Conservation (phyloP, 1,140 invertebrate genomes). For the Anastrepha obliqua region DNA sequence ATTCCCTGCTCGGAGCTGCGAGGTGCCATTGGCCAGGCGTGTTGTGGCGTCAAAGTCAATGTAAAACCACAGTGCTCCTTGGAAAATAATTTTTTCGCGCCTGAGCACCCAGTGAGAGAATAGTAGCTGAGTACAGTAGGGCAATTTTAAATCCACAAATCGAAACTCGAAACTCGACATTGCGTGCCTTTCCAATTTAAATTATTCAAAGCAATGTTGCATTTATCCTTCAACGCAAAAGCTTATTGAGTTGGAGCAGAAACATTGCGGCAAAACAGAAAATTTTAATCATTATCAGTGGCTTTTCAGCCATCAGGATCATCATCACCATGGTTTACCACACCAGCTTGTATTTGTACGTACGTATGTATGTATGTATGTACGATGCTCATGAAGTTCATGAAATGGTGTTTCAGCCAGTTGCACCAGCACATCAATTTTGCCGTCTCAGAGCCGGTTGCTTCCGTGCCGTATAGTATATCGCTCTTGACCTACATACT, state of each 20-base stretch:
- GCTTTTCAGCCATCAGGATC: background rate
- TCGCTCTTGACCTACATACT: constrained; percentile 20
- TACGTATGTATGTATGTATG: no score
- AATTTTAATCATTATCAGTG: background rate
- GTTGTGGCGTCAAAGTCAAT: background rate
- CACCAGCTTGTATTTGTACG: no score
- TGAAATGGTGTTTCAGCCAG: background rate
- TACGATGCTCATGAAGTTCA: no score
- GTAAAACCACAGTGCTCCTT: background rate
- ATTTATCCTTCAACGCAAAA: background rate
- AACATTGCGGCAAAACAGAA: no score
- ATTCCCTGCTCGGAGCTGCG: no score
- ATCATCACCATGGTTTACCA: background rate
- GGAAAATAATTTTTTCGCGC: background rate
- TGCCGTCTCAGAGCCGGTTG: background rate
- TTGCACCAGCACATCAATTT: background rate
- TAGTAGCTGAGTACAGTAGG: background rate
- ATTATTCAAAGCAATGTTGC: background rate
- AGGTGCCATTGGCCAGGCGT: no score
- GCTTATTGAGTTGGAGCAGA: background rate
- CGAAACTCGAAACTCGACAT: background rate
- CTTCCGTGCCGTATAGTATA: background rate
- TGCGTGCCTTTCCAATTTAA: background rate
- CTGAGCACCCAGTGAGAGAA: background rate
- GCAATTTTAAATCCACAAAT: background rate